A percentile compares a stretch with the other conserved stretches of the same genome.
phyloP scores from a whole-genome alignment of 2,113 vertebrate species.

The Callaeas wilsoni region DNA sequence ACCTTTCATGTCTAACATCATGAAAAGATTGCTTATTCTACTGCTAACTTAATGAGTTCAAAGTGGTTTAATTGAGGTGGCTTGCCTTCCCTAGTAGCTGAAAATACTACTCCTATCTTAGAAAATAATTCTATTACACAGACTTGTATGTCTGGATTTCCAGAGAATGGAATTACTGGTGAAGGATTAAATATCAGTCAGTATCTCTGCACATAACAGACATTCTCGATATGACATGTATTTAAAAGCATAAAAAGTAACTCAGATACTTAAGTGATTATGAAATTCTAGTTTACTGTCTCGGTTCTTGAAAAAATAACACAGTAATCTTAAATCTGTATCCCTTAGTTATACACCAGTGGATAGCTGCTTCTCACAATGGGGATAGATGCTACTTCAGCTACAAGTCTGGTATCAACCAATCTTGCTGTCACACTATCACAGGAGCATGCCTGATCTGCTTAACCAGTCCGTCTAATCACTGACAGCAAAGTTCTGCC shows the following conservation, averaged over 20 bases:
- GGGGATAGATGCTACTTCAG: background rate
- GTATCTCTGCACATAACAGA: background rate
- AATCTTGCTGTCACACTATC: background rate
- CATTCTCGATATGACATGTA: background rate
- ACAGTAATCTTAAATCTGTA: background rate
- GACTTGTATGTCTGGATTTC: background rate
- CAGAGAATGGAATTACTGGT: background rate
- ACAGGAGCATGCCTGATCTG: background rate
- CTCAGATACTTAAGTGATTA: background rate
- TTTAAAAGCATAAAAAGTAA: background rate
- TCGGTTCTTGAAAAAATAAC: background rate
- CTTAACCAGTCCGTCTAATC: background rate
- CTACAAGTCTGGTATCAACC: background rate
- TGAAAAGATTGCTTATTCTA: background rate
- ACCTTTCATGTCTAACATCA: background rate
- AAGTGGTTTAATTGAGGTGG: background rate
- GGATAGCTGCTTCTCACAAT: background rate
- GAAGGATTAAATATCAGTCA: background rate
- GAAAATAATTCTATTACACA: background rate
- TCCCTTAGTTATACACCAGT: background rate
- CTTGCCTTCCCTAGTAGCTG: background rate
- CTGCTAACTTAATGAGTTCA: background rate
- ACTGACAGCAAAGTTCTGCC: background rate
- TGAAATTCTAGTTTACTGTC: background rate
- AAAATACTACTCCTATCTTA: background rate